Evolutionary conservation across 1,140 invertebrate species (phyloP), one percentile per base, ranked within the genome.

Genomic region (Achroia grisella): DNA sequence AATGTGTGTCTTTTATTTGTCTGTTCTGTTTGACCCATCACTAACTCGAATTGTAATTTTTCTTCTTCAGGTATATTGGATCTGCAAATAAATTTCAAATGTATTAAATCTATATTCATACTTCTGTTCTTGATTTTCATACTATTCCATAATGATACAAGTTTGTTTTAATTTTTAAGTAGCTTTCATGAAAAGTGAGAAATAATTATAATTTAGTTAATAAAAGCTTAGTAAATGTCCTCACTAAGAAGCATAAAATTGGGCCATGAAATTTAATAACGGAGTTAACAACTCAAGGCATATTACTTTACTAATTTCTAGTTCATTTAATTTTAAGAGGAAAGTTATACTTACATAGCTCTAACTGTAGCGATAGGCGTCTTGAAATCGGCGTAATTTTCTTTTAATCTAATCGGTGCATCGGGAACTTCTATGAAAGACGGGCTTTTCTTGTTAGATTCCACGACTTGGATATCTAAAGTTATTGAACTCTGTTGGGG

Each of bases 371-470:
- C 90, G 47, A 96, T 90, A 8, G 89, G 89, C 13, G 80, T 79
- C 10, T 89, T 88, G 59, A 90, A 94, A 72, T 94, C 88, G 9
- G 80, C 89, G 39, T 91, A 90, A 78, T 93, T 92, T 85, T 96
- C 95, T 48, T 87, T 87, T 15, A 96, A 81, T 49, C 81, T 82
- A 46, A 95, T 92, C 42, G 89, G 88, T 4, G 87, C 78, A 35
- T 80, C 56, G 9, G 89, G 88, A 43, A 88, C 81, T 47, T 89
- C 83, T 35, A 89, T 87, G 60, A 94, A 94, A 30, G 86, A 88
- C 35, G 96, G 96, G 31, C 94, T 91, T 78, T 96, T 95, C 76
- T 95, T 96, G 66, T 94, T 91, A 1, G 94, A 94, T 65, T 95
- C 94, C 0, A 96, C 93, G 11, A 97, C 94, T 49, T 90, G 88